phyloP scores from a whole-genome alignment of 2,888 invertebrate genomes.

The Rutpela maculata region DNA sequence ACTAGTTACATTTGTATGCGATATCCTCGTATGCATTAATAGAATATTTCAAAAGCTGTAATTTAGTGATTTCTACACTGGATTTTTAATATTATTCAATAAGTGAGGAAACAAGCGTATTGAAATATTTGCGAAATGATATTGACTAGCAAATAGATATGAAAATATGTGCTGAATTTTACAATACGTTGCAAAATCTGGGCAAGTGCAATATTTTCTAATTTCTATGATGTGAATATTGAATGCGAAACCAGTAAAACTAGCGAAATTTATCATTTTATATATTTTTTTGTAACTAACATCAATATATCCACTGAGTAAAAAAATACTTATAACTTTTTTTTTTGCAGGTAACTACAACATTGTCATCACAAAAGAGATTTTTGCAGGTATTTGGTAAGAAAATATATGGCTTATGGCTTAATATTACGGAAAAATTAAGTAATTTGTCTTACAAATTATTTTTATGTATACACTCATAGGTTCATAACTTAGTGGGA shows the following conservation, averaged over 20 bases:
- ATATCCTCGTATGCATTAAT: neutral
- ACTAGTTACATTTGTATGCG: no score
- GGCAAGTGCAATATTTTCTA: conserved; percentile 9
- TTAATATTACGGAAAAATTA: no score
- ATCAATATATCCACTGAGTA: neutral
- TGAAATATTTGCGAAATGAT: conserved; percentile 31
- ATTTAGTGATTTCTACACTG: conserved; percentile 12
- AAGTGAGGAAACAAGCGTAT: conserved; percentile 3
- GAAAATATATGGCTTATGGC: neutral
- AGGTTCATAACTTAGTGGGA: no score
- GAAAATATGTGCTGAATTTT: conserved; percentile 9
- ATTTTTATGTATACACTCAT: no score
- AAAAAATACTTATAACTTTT: neutral
- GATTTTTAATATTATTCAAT: conserved; percentile 15
- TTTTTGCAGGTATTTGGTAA: neutral
- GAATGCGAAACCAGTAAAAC: neutral
- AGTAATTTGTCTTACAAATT: no score
- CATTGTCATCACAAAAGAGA: neutral
- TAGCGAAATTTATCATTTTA: neutral
- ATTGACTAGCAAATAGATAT: conserved; percentile 10
- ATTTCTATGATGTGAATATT: conserved; percentile 12
- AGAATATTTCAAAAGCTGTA: neutral
- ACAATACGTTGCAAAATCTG: conserved; percentile 14
- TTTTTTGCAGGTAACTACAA: neutral
- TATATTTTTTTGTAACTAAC: neutral